Evolutionary conservation across 2,888 invertebrate species (phyloP), one percentile per base, ranked within the genome.

Genomic region (Megastigmus dorsalis): DNA sequence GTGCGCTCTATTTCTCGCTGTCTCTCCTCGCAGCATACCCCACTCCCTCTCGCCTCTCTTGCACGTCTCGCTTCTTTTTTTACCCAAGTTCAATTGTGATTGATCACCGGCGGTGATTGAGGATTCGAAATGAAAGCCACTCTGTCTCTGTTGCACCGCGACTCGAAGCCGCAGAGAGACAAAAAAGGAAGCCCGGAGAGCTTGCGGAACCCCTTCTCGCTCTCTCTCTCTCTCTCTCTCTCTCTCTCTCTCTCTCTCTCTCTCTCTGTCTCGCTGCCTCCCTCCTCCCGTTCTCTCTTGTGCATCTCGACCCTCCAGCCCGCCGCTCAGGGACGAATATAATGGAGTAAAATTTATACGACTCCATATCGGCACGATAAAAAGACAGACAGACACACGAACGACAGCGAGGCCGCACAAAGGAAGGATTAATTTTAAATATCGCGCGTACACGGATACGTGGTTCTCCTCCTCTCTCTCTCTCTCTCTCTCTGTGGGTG

Each of bases 401-500:
- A 76, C 78, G 79, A 72, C 77, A 70, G 62, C 55, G 80, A 80
- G 63, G 38, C 81, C 79, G 81, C 82, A 87, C 86, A 86, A 87
- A 86, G 84, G 84, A 84, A 81, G 87, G 86, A 87, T 88, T 86
- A 86, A 88, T 87, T 87, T 86, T 85, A 86, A 88, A 86, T 86
- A 87, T 87, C 84, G 81, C 82, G 82, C 62, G 45, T 62, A 60
- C 33, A 62, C 59, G 57, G n/a, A n/a, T n/a, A n/a, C n/a, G n/a
- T n/a, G n/a, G n/a, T n/a, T n/a, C n/a, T n/a, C n/a, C n/a, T n/a
- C n/a, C n/a, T n/a, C n/a, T n/a, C n/a, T n/a, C n/a, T n/a, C n/a
- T n/a, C n/a, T n/a, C n/a, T n/a, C n/a, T n/a, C n/a, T n/a, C n/a
- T n/a, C n/a, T n/a, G n/a, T n/a, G n/a, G n/a, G n/a, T n/a, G n/a